phyloP scores from a whole-genome alignment of 1,140 invertebrate species.

The Brachionus asplanchnoidis region DNA sequence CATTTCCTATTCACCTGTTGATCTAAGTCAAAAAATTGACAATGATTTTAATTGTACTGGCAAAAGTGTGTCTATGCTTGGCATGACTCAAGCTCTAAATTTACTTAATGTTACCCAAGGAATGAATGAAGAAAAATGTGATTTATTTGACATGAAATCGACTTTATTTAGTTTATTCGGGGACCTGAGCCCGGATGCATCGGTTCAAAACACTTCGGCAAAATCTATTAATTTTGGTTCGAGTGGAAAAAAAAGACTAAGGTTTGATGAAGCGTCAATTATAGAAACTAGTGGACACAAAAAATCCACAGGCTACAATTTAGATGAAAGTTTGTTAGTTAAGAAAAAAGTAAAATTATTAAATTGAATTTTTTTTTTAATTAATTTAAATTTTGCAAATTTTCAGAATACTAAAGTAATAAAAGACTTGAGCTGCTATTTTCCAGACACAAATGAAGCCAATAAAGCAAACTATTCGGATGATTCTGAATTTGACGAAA shows the following conservation, averaged over 20 bases:
- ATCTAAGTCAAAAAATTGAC: neutral
- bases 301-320: neutral
- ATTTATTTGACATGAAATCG: conserved; percentile 22
- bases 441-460: neutral
- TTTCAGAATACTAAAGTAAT: neutral
- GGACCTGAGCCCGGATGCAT: neutral
- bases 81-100: conserved; percentile 21
- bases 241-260: neutral
- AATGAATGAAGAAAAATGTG: neutral
- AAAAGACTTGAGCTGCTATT: neutral
- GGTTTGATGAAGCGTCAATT: conserved; percentile 10
- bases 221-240: neutral
- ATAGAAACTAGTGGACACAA: conserved; percentile 4
- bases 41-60: neutral
- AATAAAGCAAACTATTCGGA: neutral
- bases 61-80: neutral
- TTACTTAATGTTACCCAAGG: neutral
- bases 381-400: neutral
- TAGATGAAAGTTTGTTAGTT: neutral
- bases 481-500: conserved; percentile 31
- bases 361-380: neutral
- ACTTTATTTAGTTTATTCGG: neutral
- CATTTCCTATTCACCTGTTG: neutral
- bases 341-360: neutral
- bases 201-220: neutral